Evolutionary conservation across 2,888 invertebrate species (phyloP).

Genomic region (Nebria brevicollis): DNA sequence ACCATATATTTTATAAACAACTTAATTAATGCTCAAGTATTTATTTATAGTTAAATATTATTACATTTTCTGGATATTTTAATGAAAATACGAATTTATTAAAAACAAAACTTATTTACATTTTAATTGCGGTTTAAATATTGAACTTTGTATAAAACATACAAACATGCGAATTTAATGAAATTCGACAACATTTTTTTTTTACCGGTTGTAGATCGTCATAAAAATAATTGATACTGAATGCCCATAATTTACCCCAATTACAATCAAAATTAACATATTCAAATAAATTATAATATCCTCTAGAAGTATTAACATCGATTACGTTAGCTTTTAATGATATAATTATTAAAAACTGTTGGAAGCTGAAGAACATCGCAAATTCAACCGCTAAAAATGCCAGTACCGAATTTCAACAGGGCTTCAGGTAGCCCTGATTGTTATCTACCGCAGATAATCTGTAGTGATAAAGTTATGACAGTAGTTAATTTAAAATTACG

Average conservation of each 20-base stretch:
- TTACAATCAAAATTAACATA: background rate
- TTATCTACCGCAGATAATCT: constrained; percentile 19
- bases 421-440: background rate
- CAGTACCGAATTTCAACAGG: background rate
- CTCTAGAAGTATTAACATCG: background rate
- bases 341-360: background rate
- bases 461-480: constrained; percentile 31
- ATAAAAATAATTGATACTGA: background rate
- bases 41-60: no score
- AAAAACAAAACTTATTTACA: no score
- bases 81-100: no score
- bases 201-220: background rate
- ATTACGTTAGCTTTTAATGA: background rate
- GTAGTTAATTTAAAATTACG: constrained; percentile 43
- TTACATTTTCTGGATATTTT: no score
- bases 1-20: no score
- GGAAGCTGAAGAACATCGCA: background rate
- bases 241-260: background rate
- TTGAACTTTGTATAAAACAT: no score
- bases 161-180: no score
- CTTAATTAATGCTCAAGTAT: no score
- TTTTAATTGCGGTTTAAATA: no score
- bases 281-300: background rate
- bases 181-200: no score
- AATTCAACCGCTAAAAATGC: background rate